Conservation (phyloP, 2,888 invertebrate species). For the Temnothorax rugatulus region DNA sequence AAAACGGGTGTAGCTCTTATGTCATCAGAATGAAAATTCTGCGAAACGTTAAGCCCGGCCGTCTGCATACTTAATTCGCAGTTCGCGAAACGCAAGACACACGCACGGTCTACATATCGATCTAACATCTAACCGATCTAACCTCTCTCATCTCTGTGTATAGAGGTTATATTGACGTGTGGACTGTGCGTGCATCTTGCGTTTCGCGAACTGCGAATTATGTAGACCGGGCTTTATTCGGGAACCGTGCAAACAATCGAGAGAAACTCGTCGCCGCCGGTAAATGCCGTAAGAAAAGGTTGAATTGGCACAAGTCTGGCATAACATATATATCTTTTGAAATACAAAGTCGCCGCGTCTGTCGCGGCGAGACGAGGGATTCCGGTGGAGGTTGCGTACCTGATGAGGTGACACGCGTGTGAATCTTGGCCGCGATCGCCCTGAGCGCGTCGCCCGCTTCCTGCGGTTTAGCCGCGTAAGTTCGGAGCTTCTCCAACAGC, state of each 20-base stretch:
- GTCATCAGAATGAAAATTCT: neutral
- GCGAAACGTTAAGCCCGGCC: neutral
- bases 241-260: neutral
- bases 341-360: neutral
- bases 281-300: neutral
- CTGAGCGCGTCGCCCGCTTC: conserved; percentile 83
- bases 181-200: too few relatives aligned
- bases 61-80: too few relatives aligned
- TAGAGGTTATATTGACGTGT: too few relatives aligned
- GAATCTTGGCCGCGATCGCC: conserved; percentile 83
- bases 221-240: neutral
- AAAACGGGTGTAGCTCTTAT: neutral
- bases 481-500: conserved; percentile 83
- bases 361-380: neutral
- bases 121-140: too few relatives aligned
- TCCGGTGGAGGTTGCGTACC: conserved; percentile 77
- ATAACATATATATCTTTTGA: neutral
- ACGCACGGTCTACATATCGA: too few relatives aligned
- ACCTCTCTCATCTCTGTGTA: too few relatives aligned
- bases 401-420: conserved; percentile 84
- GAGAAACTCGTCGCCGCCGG: neutral
- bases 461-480: conserved; percentile 78
- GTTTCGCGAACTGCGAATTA: too few relatives aligned
- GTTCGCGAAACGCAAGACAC: too few relatives aligned
- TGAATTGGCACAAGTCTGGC: conserved; percentile 12